phyloP scores from a whole-genome alignment of 92 coral and sea anemone species.

The Palythoa caribaeorum region DNA sequence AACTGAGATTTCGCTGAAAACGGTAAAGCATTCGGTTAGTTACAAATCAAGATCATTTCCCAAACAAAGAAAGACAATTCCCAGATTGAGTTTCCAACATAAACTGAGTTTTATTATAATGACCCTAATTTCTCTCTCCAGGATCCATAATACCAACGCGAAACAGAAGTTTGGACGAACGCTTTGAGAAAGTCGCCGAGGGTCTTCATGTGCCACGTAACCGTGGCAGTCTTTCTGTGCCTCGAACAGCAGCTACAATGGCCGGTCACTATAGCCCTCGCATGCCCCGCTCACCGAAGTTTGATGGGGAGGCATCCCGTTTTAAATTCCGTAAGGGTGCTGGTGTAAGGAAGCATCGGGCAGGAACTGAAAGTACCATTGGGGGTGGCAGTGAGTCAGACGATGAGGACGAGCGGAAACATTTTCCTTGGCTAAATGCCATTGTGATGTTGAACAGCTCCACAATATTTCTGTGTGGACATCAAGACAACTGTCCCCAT shows the following conservation, averaged over 20 bases:
- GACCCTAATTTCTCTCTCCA: not conserved
- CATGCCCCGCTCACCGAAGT: constrained; percentile 37
- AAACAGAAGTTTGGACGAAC: constrained; percentile 28
- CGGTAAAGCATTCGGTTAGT: not conserved
- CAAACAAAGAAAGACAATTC: not conserved
- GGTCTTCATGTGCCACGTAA: constrained; percentile 36
- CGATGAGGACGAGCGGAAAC: constrained; percentile 84
- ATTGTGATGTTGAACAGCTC: constrained; percentile 89
- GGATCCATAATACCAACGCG: constrained; percentile 32
- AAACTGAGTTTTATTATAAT: not conserved
- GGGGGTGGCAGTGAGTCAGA: constrained; percentile 80
- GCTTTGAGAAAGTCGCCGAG: constrained; percentile 24
- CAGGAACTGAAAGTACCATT: constrained; percentile 58
- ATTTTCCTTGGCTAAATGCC: constrained; percentile 93
- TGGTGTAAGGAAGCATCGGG: constrained; percentile 67
- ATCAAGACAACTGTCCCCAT: constrained; percentile 83
- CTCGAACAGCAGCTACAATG: constrained; percentile 17
- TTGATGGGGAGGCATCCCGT: not conserved
- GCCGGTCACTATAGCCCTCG: constrained; percentile 39
- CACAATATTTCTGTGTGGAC: constrained; percentile 91
- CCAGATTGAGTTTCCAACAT: not conserved
- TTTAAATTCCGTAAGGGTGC: constrained; percentile 52
- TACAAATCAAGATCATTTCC: no score
- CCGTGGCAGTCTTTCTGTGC: constrained; percentile 39
- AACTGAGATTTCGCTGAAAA: no score